Evolutionary conservation across 2,888 invertebrate genomes (phyloP), one percentile per base, ranked within the genome.

Genomic region (Dyspetes luteomarginatus): DNA sequence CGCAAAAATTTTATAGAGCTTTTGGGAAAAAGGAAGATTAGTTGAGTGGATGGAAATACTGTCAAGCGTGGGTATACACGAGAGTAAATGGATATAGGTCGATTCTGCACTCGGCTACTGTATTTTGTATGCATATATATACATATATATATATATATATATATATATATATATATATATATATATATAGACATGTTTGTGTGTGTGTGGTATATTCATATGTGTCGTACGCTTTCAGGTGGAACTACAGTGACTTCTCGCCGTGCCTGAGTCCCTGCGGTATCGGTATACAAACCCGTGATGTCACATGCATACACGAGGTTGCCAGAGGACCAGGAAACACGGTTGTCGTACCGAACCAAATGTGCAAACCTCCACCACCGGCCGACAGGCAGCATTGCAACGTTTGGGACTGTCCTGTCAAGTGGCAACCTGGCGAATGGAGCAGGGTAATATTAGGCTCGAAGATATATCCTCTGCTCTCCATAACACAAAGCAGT

Each of bases 211-310:
- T n/a, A n/a, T n/a, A n/a, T n/a, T n/a, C n/a, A n/a, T n/a, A n/a
- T n/a, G n/a, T n/a, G 69, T 76, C 60, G 52, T 62, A 17, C 36
- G 78, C 45, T 79, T 88, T 90, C 91, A 94, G 94, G 86, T 98
- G 98, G 98, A 97, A 97, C 90, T 96, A 96, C 86, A 97, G 97
- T 0, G 97, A 97, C 71, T 98, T 97, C 90, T 96, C 96, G 0
- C 95, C 95, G 19, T 99, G 99, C 92, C 97, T 97, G 19, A 97
- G 97, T 91, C 96, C 97, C 1, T 99, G 99, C 90, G 99, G 99
- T 30, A 97, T 98, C 84, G 99, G 99, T 0, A 96, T 97, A 84
- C 97, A 98, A 93, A 97, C 96, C 0, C 94, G 99, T 78, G 97
- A 97, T 91, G 98, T 98, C 67, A 95, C 95, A 68, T 98, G 98